These are phyloP conservation scores for Teleopsis dalmanni DNA, from an alignment of 1,140 invertebrate species.

Conservation along the genomic window DNA sequence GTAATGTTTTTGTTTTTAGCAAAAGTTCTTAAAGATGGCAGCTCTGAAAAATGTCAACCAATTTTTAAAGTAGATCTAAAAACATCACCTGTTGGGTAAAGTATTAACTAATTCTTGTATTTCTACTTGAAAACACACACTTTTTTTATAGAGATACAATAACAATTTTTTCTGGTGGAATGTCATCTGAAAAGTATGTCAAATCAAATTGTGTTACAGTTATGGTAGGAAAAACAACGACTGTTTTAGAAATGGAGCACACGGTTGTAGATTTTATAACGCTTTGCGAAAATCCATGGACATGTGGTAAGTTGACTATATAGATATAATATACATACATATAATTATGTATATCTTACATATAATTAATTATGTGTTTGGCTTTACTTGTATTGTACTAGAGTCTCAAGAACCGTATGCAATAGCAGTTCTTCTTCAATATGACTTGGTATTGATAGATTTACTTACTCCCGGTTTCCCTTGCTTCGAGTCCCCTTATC, in stretches of 20 bases:
- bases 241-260: constrained; percentile 98
- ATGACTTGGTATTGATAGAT: constrained; percentile 97
- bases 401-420: constrained; percentile 96
- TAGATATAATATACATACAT: no score
- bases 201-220: constrained; percentile 92
- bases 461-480: constrained; percentile 90
- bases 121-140: background rate
- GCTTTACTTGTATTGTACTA: constrained; percentile 39
- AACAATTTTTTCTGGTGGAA: constrained; percentile 92
- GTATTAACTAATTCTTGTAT: constrained; percentile 20
- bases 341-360: no score
- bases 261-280: constrained; percentile 95
- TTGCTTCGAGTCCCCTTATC: constrained; percentile 98
- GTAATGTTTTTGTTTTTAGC: no score
- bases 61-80: constrained; percentile 96
- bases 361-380: background rate
- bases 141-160: constrained; percentile 63
- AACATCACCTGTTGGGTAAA: constrained; percentile 79
- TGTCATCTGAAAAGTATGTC: constrained; percentile 81
- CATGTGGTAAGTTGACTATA: constrained; percentile 76
- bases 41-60: constrained; percentile 79
- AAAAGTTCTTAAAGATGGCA: constrained; percentile 80
- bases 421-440: constrained; percentile 93
- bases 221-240: constrained; percentile 84
- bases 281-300: constrained; percentile 87